A percentile compares a stretch with the other conserved stretches of the same genome.
phyloP scores from a whole-genome alignment of 2,888 invertebrate genomes.

The Synanthedon formicaeformis region DNA sequence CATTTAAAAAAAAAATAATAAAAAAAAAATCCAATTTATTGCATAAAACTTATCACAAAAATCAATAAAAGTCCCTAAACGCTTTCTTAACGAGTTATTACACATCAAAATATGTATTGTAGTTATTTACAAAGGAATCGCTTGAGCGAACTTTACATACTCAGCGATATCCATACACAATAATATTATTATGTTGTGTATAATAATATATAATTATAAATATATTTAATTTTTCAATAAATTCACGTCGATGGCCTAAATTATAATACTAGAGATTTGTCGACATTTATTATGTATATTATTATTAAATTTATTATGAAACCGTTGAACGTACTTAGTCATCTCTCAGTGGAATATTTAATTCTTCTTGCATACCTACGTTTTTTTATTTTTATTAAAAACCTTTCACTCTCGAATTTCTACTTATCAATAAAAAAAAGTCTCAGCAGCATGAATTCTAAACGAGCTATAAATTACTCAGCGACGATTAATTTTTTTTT shows the following conservation, averaged over 20 bases:
- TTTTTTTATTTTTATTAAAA: not conserved
- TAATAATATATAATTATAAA: constrained; percentile 22
- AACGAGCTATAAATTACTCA: constrained; percentile 48
- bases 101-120: constrained; percentile 21
- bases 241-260: constrained; percentile 61
- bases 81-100: constrained; percentile 37
- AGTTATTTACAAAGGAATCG: constrained; percentile 63
- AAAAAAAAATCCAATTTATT: constrained; percentile 38
- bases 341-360: not conserved
- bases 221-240: constrained; percentile 59
- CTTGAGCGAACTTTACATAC: constrained; percentile 44
- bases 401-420: not conserved
- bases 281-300: not conserved
- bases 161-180: constrained; percentile 47
- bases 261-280: constrained; percentile 40
- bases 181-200: constrained; percentile 48
- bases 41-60: constrained; percentile 59
- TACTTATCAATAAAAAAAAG: not conserved
- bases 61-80: constrained; percentile 23
- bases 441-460: constrained; percentile 39
- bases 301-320: not conserved
- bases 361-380: not conserved
- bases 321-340: not conserved
- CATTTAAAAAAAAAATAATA: constrained; percentile 18
- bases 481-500: constrained; percentile 17